Conservation (phyloP, 2,113 vertebrate species). For the Orycteropus afer region DNA sequence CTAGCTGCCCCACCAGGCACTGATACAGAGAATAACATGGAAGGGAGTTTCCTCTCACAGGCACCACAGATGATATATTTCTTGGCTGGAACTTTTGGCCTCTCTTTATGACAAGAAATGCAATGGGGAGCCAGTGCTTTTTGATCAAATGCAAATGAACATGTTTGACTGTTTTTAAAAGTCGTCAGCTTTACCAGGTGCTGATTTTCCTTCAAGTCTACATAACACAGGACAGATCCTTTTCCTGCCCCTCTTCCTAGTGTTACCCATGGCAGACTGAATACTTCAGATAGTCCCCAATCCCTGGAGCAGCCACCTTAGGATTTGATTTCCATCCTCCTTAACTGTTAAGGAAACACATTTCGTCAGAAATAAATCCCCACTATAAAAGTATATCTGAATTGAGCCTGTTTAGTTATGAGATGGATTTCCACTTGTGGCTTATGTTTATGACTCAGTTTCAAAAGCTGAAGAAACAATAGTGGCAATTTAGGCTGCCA, state of each 20-base stretch:
- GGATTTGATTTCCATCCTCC: not conserved
- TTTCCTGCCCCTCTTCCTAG: not conserved
- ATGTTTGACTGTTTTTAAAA: not conserved
- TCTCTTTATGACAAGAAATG: not conserved
- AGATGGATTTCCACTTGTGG: constrained; percentile 52
- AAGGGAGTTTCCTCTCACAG: not conserved
- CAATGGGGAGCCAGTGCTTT: accelerated
- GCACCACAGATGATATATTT: not conserved
- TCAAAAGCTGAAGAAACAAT: constrained; percentile 16
- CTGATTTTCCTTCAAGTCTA: not conserved
- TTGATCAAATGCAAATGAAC: not conserved
- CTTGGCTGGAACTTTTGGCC: not conserved
- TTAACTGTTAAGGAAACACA: constrained; percentile 29
- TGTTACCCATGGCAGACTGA: not conserved
- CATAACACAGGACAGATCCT: not conserved
- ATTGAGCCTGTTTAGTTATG: constrained; percentile 32
- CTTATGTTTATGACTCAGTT: constrained; percentile 50
- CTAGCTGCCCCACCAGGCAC: not conserved
- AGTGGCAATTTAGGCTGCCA: not conserved
- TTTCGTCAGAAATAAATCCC: constrained; percentile 28
- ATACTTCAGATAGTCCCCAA: not conserved
- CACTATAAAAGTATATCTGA: not conserved
- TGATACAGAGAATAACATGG: not conserved
- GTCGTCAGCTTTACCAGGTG: not conserved
- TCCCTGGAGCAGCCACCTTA: not conserved